These are phyloP conservation scores for Diloba caeruleocephala DNA, from an alignment of 2,888 invertebrate genomes.

Conservation along the genomic window DNA sequence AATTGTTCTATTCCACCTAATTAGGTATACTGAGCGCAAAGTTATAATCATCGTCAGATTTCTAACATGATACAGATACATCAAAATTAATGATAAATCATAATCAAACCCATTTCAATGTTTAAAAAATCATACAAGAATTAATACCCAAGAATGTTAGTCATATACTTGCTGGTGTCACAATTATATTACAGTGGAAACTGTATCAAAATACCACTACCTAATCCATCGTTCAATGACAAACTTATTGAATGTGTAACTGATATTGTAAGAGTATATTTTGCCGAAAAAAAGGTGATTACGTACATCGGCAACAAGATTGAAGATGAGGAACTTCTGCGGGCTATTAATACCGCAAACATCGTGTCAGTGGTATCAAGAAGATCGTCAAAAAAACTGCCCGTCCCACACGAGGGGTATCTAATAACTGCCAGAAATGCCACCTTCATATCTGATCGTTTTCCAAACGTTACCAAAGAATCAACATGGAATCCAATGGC, in stretches of 20 bases:
- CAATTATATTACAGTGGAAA: conserved; percentile 1
- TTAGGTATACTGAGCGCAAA: conserved; percentile 6
- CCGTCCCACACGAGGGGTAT: conserved; percentile 53
- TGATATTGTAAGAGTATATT: conserved; percentile 38
- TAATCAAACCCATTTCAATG: not conserved
- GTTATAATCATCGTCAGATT: conserved; percentile 29
- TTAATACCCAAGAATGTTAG: conserved; percentile 20
- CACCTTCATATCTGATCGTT: conserved; percentile 40
- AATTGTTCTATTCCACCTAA: no score
- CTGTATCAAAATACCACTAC: conserved; percentile 21
- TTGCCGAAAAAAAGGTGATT: conserved; percentile 24
- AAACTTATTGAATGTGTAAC: conserved; percentile 37
- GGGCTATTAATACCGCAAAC: conserved; percentile 20
- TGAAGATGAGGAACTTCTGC: conserved; percentile 30
- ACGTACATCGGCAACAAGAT: conserved; percentile 26
- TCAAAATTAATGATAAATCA: conserved; percentile 22
- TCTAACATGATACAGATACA: not conserved
- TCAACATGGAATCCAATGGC: conserved; percentile 65
- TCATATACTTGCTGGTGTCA: conserved; percentile 18
- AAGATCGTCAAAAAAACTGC: not conserved
- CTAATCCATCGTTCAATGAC: not conserved
- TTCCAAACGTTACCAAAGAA: conserved; percentile 51
- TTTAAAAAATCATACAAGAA: not conserved
- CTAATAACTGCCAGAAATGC: conserved; percentile 52
- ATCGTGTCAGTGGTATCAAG: conserved; percentile 17